Base-by-base conservation (phyloP, 2,888 invertebrate species). In the Caenorhabditis zanzibari region DNA sequence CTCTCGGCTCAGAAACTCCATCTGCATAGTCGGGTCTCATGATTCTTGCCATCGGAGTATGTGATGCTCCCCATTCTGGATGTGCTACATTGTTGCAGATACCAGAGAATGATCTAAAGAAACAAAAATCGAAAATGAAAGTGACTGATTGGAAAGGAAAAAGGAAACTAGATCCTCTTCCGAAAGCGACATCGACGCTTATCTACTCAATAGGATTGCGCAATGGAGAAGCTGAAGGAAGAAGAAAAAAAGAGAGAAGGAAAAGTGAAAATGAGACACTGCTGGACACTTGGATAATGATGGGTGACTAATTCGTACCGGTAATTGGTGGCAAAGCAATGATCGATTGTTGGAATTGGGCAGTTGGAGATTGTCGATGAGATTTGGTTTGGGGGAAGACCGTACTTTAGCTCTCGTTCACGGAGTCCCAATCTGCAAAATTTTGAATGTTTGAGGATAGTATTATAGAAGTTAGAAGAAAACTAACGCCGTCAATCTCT, bases 71-170 rank as follows among this genome's bases (percentile, higher is more conserved):
- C 89, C 90, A 89, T 58, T 90, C 88, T 0, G 92, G 91, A 44
- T 89, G 86, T 14, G 86, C 88, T 24, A 92, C 91, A 72, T 92
- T 92, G 87, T 92, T 92, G 86, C 92, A 92, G 44, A 89, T 85
- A 16, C 91, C 91, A 52, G 88, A 87, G 76, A 88, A 88, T 12
- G 88, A 87, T 74, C 90, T 87, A 79, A 69, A 63, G 63, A 63
- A 63, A 63, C 19, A 44, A 41, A 63, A 63, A 63, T 41, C 24
- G 26, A 63, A 90, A 72, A 75, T 26, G 63, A 63, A 63, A 63
- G 63, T 44, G 63, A 63, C 44, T 47, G 26, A 56, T 44, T 44
- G 35, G 24, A 24, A 41, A 7, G 38, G 72, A 61, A 58, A 71
- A 22, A 19, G 38, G 49, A 38, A 74, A 81, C 73, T 61, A 64